These are phyloP conservation scores for Invenusta paracnida DNA, from an alignment of 2,888 invertebrate genomes.

Conservation along the genomic window DNA sequence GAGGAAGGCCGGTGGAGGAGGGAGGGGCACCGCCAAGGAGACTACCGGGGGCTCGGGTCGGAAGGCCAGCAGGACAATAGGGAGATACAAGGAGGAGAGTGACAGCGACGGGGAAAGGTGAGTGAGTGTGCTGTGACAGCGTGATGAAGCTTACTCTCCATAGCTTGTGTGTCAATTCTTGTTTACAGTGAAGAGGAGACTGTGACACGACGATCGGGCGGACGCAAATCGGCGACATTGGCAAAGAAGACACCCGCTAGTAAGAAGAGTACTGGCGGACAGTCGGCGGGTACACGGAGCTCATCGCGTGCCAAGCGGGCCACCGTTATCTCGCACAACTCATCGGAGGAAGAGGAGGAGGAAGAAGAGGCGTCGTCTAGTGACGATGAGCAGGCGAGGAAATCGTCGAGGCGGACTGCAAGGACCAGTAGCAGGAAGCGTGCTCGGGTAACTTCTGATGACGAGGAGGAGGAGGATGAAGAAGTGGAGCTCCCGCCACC, in stretches of 20 bases:
- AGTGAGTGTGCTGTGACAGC: background rate
- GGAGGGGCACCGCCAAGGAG: conserved; percentile 28
- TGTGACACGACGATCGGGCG: background rate
- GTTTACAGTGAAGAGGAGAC: too few species aligned
- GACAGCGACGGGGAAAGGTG: background rate
- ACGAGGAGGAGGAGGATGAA: background rate
- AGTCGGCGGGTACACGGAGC: background rate
- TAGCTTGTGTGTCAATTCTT: too few species aligned
- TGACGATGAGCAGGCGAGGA: conserved; percentile 27
- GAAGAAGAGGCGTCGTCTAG: background rate
- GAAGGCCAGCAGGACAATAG: background rate
- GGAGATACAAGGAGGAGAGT: background rate
- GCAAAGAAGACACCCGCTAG: background rate
- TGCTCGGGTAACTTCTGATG: background rate
- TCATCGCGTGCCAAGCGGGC: background rate
- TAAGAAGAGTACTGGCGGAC: background rate
- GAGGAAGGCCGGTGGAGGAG: too few species aligned
- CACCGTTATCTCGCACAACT: background rate
- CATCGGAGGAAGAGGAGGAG: background rate
- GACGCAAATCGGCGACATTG: too few species aligned
- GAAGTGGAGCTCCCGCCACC: background rate
- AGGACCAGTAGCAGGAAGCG: background rate
- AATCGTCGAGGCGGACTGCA: too few species aligned
- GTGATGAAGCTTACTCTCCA: too few species aligned
- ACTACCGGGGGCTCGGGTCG: background rate